These are phyloP conservation scores for Adelosebastes latens DNA, from an alignment of 2,797 vertebrate species.

Conservation along the genomic window DNA sequence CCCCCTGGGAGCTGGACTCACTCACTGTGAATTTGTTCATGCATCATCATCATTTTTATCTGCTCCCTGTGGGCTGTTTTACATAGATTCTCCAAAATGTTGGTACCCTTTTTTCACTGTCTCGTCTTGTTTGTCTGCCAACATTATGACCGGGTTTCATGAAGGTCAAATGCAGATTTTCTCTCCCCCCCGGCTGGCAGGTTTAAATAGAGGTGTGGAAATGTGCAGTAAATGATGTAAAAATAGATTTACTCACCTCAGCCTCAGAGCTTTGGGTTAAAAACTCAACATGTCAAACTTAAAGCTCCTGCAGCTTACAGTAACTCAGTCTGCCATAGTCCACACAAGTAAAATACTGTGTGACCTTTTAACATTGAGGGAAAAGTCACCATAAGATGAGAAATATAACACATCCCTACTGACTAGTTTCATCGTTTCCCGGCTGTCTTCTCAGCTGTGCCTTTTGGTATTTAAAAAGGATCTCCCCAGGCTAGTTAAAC, in stretches of 20 bases:
- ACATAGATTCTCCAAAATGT: conserved; percentile 4
- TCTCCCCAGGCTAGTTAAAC: conserved; percentile 1
- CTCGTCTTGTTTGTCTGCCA: conserved; percentile 7
- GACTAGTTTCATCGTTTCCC: conserved; percentile 50
- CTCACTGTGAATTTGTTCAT: conserved; percentile 57
- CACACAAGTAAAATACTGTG: conserved; percentile 19
- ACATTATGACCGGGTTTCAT: conserved; percentile 10
- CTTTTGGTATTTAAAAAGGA: conserved; percentile 34
- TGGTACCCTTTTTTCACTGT: conserved; percentile 3
- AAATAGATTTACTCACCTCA: background rate
- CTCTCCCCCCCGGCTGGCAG: background rate
- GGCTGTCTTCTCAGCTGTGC: conserved; percentile 22
- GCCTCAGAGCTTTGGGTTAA: background rate
- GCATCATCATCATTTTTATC: conserved; percentile 52
- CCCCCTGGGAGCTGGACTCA: conserved; percentile 56
- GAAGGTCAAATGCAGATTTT: conserved; percentile 31
- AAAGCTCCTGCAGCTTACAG: background rate
- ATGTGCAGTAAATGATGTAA: background rate
- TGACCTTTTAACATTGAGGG: conserved; percentile 45
- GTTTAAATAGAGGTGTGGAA: background rate
- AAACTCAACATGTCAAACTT: too few species aligned
- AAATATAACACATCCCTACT: conserved; percentile 72
- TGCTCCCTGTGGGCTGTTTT: conserved; percentile 41
- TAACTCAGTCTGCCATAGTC: background rate
- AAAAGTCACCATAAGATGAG: conserved; percentile 63